These are phyloP conservation scores for Noturus placidus DNA, from an alignment of 2,113 vertebrate genomes.

Conservation along the genomic window DNA sequence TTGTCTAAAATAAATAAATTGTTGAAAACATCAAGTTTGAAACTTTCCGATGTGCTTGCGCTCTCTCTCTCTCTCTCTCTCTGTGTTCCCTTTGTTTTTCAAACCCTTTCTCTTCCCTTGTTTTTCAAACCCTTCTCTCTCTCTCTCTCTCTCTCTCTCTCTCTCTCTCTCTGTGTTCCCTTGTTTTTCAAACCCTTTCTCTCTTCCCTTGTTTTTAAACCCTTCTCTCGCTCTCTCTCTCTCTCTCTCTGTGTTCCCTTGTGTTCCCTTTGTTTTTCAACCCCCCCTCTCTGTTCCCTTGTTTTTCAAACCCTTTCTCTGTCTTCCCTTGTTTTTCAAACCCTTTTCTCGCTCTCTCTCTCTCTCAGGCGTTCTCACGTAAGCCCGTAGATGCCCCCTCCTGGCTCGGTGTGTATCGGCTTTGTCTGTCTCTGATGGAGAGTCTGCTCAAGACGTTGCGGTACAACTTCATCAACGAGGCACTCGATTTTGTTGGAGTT, in stretches of 20 bases:
- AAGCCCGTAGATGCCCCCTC: constrained; percentile 89
- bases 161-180: constrained; percentile 16
- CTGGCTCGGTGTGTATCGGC: constrained; percentile 91
- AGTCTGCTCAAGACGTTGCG: constrained; percentile 92
- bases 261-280: too few species aligned
- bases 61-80: fast-evolving
- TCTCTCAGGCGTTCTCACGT: constrained; percentile 77
- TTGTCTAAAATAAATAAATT: background rate
- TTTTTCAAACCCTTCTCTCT: background rate
- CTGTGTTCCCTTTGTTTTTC: too few species aligned
- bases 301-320: too few species aligned
- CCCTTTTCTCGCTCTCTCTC: constrained; percentile 19
- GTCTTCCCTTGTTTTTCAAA: too few species aligned
- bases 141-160: background rate
- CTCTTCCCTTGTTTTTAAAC: too few species aligned
- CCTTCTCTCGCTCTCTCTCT: too few species aligned
- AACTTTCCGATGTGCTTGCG: background rate
- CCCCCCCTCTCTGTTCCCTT: too few species aligned
- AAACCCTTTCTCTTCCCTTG: background rate
- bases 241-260: too few species aligned
- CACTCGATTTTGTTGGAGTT: constrained; percentile 92
- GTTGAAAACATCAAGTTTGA: background rate
- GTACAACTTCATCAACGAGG: constrained; percentile 93
- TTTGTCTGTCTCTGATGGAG: constrained; percentile 94
- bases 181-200: constrained; percentile 26